A percentile compares a stretch with the other conserved stretches of the same genome.
These are phyloP conservation scores for Silurus aristotelis DNA, from an alignment of 2,797 vertebrate genomes.

Conservation along the genomic window DNA sequence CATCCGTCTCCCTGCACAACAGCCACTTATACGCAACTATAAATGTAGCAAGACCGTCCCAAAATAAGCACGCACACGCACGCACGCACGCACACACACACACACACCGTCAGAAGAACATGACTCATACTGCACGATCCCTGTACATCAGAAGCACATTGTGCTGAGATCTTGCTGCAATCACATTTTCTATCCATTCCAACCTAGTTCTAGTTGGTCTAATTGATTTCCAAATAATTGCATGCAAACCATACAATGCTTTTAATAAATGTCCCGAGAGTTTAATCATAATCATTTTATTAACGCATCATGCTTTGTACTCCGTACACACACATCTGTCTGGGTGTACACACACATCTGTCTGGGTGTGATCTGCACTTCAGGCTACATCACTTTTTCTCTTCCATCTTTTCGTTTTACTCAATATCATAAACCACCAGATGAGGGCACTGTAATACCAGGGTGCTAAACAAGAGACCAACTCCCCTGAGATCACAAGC, in stretches of 20 bases:
- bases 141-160: constrained; percentile 26
- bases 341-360: background rate
- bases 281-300: background rate
- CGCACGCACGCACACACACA: constrained; percentile 46
- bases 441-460: constrained; percentile 35
- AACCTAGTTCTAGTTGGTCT: background rate
- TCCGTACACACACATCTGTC: background rate
- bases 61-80: constrained; percentile 51
- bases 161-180: background rate
- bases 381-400: background rate
- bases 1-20: constrained; percentile 57
- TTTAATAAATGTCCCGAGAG: background rate
- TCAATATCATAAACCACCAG: constrained; percentile 21
- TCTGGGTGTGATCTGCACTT: background rate
- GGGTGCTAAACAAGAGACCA: background rate
- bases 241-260: background rate
- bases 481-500: constrained; percentile 7
- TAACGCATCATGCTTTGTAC: no score
- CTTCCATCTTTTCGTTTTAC: background rate
- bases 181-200: background rate
- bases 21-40: constrained; percentile 59
- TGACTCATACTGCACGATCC: constrained; percentile 51
- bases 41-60: constrained; percentile 51
- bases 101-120: constrained; percentile 35
- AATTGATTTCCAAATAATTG: background rate